Percentiles rank a stretch among this genome's conserved stretches.
phyloP scores from a whole-genome alignment of 2,797 vertebrate species.

The Clarias laeviceps region DNA sequence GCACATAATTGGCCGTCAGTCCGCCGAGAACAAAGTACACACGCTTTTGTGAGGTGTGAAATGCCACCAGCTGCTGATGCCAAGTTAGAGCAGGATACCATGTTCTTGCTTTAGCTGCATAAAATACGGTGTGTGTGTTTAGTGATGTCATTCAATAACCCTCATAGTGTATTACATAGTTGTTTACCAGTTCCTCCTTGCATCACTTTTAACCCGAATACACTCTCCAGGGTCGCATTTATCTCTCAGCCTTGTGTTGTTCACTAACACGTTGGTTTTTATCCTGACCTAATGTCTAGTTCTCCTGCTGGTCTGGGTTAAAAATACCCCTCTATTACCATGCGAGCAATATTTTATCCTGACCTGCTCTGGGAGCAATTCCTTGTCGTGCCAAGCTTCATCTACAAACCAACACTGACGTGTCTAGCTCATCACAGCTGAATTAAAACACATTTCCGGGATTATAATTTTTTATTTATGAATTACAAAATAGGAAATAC shows the following conservation, averaged over 20 bases:
- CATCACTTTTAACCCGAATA: not conserved
- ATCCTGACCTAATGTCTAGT: slow-evolving; percentile 14
- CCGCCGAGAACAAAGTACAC: slow-evolving; percentile 18
- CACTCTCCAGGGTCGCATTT: not conserved
- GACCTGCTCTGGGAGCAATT: slow-evolving; percentile 41
- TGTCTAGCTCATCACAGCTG: not conserved
- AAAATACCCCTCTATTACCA: slow-evolving; percentile 47
- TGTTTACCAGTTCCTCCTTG: slow-evolving; percentile 6
- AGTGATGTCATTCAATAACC: slow-evolving; percentile 8
- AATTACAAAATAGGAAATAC: not conserved
- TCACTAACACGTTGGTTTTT: not conserved
- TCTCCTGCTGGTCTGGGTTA: slow-evolving; percentile 38
- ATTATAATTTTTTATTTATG: not conserved
- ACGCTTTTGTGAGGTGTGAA: not conserved
- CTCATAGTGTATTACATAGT: not conserved
- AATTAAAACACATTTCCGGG: too few species aligned
- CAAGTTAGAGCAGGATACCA: not conserved
- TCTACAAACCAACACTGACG: not conserved
- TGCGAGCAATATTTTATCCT: slow-evolving; percentile 34
- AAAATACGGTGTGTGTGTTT: slow-evolving; percentile 9
- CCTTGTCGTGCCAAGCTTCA: slow-evolving; percentile 15
- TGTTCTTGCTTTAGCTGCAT: not conserved
- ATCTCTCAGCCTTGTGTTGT: slow-evolving; percentile 1
- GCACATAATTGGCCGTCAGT: slow-evolving; percentile 20
- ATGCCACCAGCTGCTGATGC: slow-evolving; percentile 15